Base-by-base conservation (phyloP, 2,888 invertebrate genomes). In the Mactromeris polynyma region DNA sequence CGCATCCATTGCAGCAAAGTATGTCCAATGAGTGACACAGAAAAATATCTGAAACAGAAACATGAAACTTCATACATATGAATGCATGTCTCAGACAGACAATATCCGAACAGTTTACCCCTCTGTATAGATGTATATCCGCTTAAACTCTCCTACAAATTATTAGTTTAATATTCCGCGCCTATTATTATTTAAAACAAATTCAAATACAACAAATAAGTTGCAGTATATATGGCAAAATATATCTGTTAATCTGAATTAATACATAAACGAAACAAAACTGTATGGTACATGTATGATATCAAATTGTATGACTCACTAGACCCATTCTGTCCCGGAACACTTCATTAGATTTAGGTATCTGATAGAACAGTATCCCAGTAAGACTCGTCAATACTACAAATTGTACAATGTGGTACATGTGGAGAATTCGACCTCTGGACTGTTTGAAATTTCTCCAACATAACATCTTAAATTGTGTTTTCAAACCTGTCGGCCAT, bases 321-420 rank as follows among this genome's bases (percentile, higher is more conserved):
- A 46, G 46, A 17, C 98, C 98, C 96, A 98, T 98, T 90, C 98
- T 97, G 96, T 98, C 98, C 93, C 98, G 98, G 86, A 98, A 97
- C 19, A 98, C 97, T 93, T 98, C 98, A 96, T 98, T 98, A 64
- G 97, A 97, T 88, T 98, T 97, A n/a, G 98, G 98, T 94, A 98
- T 97, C 96, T 98, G 98, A 95, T 82, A 89, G 40, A 82, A 89
- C 11, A 89, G 21, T 21, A 85, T 33, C 0, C 89, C 77, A 46
- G 46, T 36, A 33, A 89, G 21, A 19, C 17, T 64, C 6, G 85
- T 58, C 81, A 86, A 46, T 9, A 79, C 19, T 0, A 40, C 36
- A 31, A 58, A 85, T 33, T 79, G 77, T 31, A 79, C 42, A 4
- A 89, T 19, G 40, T 89, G 83, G 36, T 83, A 82, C 31, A 79